These are phyloP conservation scores for Falco biarmicus DNA, from an alignment of 2,797 vertebrate species.

Conservation along the genomic window DNA sequence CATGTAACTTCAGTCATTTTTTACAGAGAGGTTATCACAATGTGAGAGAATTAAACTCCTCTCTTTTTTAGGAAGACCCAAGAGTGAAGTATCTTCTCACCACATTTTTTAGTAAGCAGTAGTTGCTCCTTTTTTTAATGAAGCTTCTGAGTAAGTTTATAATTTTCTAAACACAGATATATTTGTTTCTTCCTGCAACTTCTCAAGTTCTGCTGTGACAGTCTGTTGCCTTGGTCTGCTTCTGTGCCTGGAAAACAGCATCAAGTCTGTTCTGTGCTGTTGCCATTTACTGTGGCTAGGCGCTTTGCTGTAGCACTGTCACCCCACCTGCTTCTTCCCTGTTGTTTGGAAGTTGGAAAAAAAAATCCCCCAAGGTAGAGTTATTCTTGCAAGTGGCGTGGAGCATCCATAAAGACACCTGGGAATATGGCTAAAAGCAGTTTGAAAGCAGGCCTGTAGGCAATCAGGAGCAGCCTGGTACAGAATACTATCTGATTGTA, in stretches of 20 bases:
- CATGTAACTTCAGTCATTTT: not conserved
- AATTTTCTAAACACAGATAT: not conserved
- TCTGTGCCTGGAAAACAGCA: not conserved
- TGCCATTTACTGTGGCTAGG: not conserved
- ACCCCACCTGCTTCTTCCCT: not conserved
- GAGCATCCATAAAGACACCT: not conserved
- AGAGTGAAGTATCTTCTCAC: not conserved
- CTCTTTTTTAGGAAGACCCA: not conserved
- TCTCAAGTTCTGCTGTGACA: not conserved
- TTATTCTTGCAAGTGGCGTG: not conserved
- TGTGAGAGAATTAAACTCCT: not conserved
- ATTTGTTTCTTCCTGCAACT: not conserved
- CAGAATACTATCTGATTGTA: not conserved
- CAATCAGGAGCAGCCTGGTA: not conserved
- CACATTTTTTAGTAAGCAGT: not conserved
- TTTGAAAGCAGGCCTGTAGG: not conserved
- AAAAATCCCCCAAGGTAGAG: not conserved
- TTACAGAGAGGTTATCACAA: not conserved
- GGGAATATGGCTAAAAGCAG: not conserved
- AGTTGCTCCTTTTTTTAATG: not conserved
- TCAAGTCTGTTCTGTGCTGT: not conserved
- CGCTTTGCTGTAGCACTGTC: accelerated
- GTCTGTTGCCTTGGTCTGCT: not conserved
- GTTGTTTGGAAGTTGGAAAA: not conserved
- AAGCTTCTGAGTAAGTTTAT: not conserved